Conservation (phyloP, 2,113 vertebrate species). For the Podilymbus podiceps region DNA sequence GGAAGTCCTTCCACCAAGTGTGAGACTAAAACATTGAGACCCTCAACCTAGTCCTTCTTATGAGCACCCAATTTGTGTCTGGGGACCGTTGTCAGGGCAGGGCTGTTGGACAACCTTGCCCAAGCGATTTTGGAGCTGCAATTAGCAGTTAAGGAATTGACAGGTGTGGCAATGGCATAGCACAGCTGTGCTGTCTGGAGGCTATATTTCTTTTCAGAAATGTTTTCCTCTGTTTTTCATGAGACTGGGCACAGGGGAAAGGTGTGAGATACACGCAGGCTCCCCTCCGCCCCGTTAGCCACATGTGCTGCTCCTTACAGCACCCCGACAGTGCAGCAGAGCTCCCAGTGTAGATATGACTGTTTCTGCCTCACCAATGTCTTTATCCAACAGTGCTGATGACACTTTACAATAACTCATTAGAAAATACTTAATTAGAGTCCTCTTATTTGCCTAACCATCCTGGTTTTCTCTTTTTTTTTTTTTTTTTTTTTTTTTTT, state of each 20-base stretch:
- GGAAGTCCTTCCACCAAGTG: neutral
- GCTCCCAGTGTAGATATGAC: neutral
- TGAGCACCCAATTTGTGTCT: neutral
- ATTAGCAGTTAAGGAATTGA: neutral
- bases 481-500: no score
- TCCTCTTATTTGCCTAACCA: neutral
- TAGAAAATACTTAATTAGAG: neutral
- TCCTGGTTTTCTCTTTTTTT: neutral
- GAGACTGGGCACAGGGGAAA: neutral
- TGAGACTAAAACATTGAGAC: neutral
- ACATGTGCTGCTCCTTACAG: accelerated
- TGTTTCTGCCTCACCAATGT: neutral
- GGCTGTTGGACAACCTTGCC: neutral
- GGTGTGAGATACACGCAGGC: neutral
- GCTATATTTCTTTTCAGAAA: neutral
- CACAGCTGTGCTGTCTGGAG: neutral
- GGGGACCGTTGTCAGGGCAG: neutral
- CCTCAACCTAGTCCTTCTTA: neutral
- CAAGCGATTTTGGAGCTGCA: neutral
- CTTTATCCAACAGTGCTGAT: neutral
- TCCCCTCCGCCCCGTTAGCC: accelerated
- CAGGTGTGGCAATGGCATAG: neutral
- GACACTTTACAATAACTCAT: neutral
- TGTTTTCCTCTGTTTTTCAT: neutral
- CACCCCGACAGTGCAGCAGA: neutral